A percentile compares a stretch with the other conserved stretches of the same genome.
These are phyloP conservation scores for Pseudorectes ferrugineus DNA, from an alignment of 2,113 vertebrate genomes.

Conservation along the genomic window DNA sequence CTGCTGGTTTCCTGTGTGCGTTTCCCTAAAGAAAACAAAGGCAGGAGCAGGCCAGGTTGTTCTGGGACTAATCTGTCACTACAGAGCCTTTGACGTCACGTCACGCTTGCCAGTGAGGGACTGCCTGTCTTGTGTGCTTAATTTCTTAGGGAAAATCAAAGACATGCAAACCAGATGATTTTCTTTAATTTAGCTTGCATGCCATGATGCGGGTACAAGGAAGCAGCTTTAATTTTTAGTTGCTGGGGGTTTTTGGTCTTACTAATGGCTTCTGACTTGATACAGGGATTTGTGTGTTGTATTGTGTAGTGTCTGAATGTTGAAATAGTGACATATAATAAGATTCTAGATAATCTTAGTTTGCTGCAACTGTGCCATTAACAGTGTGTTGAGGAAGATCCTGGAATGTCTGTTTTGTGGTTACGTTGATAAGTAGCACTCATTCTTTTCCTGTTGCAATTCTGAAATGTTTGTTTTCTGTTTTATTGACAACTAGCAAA, in stretches of 20 bases:
- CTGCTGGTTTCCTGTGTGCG: not conserved
- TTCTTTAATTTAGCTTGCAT: not conserved
- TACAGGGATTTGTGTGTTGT: not conserved
- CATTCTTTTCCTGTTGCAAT: not conserved
- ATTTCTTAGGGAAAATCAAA: not conserved
- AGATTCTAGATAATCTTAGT: not conserved
- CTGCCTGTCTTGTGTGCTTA: not conserved
- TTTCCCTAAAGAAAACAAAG: not conserved
- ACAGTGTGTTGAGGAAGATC: not conserved
- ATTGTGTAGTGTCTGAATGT: not conserved
- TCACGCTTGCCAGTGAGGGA: not conserved
- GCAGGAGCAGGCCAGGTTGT: not conserved
- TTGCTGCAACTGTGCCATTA: not conserved
- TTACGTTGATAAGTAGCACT: not conserved
- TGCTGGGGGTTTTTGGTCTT: not conserved
- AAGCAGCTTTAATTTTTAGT: not conserved
- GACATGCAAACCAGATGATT: not conserved
- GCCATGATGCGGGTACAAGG: not conserved
- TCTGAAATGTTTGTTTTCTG: not conserved
- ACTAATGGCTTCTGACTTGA: not conserved
- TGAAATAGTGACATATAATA: not conserved
- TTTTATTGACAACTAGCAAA: not conserved
- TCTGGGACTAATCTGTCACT: not conserved
- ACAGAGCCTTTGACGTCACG: not conserved
- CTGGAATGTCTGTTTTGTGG: not conserved